phyloP scores from a whole-genome alignment of 2,797 vertebrate genomes.

The Discoglossus pictus region DNA sequence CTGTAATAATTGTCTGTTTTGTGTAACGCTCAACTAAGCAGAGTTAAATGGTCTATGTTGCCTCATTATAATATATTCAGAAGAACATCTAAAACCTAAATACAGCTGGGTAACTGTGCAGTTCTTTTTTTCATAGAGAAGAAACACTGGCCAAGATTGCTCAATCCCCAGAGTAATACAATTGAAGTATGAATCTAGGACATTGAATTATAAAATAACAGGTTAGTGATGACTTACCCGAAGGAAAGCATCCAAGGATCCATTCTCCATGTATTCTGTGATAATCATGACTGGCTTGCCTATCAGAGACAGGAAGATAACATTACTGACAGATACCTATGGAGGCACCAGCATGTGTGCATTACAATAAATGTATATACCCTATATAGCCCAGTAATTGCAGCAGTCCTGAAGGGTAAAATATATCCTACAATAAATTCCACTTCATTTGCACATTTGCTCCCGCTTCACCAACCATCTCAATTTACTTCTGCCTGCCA shows the following conservation, averaged over 20 bases:
- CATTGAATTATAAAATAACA: too few species aligned
- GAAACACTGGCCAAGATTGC: background rate
- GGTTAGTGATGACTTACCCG: too few species aligned
- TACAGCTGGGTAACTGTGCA: background rate
- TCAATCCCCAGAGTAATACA: background rate
- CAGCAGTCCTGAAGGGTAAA: background rate
- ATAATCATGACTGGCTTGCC: constrained; percentile 99
- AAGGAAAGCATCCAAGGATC: constrained; percentile 96
- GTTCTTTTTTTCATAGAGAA: too few species aligned
- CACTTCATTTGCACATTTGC: background rate
- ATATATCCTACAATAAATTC: background rate
- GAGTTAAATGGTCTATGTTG: constrained; percentile 1
- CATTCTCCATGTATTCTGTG: constrained; percentile 98
- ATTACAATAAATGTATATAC: background rate
- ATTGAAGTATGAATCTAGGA: too few species aligned
- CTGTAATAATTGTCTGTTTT: constrained; percentile 24
- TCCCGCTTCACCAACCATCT: background rate
- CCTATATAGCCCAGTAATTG: background rate
- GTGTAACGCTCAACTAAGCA: constrained; percentile 7
- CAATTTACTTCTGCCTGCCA: constrained; percentile 28
- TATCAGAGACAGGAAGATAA: constrained; percentile 69
- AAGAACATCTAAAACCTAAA: background rate
- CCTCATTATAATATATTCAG: background rate
- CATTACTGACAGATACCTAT: constrained; percentile 53
- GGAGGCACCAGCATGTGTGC: background rate